These are phyloP conservation scores for Oscheius myriophilus DNA, from an alignment of 2,888 invertebrate species.

Conservation along the genomic window DNA sequence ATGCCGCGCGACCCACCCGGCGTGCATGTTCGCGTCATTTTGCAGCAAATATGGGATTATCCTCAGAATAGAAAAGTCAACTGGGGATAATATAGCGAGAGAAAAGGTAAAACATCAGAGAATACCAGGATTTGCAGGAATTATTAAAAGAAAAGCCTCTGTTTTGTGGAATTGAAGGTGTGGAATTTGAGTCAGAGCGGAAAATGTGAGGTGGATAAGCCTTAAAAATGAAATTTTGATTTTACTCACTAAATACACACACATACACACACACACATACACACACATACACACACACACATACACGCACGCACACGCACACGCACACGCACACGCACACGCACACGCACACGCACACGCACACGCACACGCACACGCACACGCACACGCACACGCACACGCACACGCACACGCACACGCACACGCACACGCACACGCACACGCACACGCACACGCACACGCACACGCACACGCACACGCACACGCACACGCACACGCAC, in stretches of 20 bases:
- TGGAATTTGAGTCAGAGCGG: too few species aligned
- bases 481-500: too few species aligned
- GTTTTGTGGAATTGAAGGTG: not conserved
- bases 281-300: too few species aligned
- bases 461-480: too few species aligned
- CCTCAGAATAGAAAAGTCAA: not conserved
- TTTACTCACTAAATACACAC: not conserved
- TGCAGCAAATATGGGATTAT: not conserved
- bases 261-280: not conserved
- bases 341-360: too few species aligned
- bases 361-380: too few species aligned
- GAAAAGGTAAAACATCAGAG: slow-evolving; percentile 1
- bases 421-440: too few species aligned
- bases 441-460: too few species aligned
- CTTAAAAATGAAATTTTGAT: not conserved
- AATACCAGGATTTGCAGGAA: not conserved
- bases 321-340: not conserved
- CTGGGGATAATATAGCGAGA: not conserved
- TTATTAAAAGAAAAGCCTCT: not conserved
- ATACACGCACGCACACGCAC: not conserved
- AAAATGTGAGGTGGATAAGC: too few species aligned
- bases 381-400: too few species aligned
- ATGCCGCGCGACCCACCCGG: not conserved
- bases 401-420: too few species aligned
- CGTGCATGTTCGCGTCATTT: not conserved